Evolutionary conservation across 2,113 vertebrate species (phyloP).

Genomic region (Lasiurus cinereus): DNA sequence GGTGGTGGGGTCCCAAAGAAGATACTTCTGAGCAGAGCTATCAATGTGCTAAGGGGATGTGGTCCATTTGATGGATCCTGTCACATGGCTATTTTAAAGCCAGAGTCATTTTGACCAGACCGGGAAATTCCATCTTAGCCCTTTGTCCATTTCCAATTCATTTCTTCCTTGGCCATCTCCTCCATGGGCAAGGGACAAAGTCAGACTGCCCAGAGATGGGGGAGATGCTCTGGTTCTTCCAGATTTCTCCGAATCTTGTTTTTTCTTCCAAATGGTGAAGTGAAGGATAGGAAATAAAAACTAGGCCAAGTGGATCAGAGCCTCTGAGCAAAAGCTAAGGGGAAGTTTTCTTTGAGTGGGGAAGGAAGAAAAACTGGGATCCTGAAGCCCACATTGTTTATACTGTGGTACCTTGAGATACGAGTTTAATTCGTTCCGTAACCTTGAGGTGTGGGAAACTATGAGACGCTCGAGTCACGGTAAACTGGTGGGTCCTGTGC

Average conservation of each 20-base stretch:
- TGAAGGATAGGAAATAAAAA: neutral
- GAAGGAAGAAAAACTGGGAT: too few relatives aligned
- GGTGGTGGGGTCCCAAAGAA: neutral
- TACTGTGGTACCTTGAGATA: too few relatives aligned
- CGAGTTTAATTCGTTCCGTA: too few relatives aligned
- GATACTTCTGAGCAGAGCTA: neutral
- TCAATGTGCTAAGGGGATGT: too few relatives aligned
- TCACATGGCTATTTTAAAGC: neutral
- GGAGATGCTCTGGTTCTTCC: neutral
- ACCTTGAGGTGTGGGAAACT: too few relatives aligned
- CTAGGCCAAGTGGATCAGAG: neutral
- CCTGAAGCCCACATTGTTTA: neutral
- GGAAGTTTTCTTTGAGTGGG: neutral
- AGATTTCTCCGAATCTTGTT: neutral
- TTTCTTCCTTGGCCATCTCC: neutral
- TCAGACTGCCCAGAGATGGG: neutral
- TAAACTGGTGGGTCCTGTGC: too few relatives aligned
- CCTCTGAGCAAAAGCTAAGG: neutral
- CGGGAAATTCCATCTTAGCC: neutral
- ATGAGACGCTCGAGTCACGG: too few relatives aligned
- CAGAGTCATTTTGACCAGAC: neutral
- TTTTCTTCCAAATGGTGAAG: slow-evolving; percentile 1
- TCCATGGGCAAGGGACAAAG: neutral
- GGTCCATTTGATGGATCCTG: neutral
- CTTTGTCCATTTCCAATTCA: neutral